Conservation (phyloP, 2,113 vertebrate species). For the Chinchilla lanigera region DNA sequence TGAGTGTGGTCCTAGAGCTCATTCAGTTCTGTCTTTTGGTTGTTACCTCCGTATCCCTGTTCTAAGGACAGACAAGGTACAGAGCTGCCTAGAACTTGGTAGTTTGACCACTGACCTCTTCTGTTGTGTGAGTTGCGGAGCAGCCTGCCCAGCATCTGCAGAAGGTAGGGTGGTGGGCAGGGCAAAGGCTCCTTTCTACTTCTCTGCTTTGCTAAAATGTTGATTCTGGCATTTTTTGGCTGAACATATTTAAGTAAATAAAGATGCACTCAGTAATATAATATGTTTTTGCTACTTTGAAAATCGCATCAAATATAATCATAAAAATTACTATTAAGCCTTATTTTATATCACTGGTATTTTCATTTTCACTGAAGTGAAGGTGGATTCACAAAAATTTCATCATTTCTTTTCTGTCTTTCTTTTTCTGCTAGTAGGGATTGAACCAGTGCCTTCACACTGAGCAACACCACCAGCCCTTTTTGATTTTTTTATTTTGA, state of each 20-base stretch:
- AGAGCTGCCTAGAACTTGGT: neutral
- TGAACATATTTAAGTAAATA: neutral
- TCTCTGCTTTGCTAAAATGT: neutral
- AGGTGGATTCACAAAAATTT: neutral
- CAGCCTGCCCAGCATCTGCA: neutral
- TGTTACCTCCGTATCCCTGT: neutral
- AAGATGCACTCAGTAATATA: neutral
- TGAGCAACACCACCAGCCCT: neutral
- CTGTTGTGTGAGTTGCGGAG: neutral
- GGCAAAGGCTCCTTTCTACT: neutral
- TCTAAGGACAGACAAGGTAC: neutral
- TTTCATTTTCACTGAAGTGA: constrained; percentile 9
- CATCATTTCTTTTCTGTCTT: neutral
- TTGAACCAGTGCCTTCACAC: neutral
- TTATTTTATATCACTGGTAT: neutral
- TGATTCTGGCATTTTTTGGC: neutral
- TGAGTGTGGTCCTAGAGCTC: neutral
- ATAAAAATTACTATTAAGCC: neutral
- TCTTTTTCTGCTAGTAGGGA: neutral
- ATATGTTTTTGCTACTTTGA: neutral
- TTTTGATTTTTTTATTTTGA: neutral
- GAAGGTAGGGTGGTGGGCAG: neutral
- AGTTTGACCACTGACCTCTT: neutral
- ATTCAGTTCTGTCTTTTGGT: neutral
- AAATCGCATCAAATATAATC: neutral